phyloP scores from a whole-genome alignment of 2,797 vertebrate species.

The Phoebastria nigripes region DNA sequence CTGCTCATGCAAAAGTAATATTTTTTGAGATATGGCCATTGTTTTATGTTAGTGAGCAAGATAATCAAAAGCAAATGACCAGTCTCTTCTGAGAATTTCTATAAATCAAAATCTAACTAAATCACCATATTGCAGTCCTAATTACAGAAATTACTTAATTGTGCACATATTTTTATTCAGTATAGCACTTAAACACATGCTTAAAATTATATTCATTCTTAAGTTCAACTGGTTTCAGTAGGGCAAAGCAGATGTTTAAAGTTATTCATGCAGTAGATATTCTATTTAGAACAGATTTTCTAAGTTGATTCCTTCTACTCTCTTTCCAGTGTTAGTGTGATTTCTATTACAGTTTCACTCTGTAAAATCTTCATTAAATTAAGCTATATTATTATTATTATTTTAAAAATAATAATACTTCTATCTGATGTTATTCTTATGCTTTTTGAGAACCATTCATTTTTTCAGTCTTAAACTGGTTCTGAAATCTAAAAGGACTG shows the following conservation, averaged over 20 bases:
- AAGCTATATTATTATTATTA: background rate
- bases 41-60: background rate
- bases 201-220: background rate
- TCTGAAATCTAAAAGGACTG: background rate
- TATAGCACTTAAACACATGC: background rate
- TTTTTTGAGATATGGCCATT: background rate
- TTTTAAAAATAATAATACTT: background rate
- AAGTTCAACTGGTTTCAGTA: background rate
- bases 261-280: background rate
- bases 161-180: background rate
- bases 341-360: background rate
- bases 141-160: background rate
- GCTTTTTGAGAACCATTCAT: background rate
- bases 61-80: background rate
- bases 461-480: background rate
- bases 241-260: background rate
- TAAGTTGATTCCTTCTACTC: background rate
- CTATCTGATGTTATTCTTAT: background rate
- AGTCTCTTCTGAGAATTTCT: background rate
- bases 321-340: background rate
- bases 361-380: background rate
- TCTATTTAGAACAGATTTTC: background rate
- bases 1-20: background rate
- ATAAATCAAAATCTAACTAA: background rate
- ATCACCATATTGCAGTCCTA: background rate